These are phyloP conservation scores for Tylochromis polylepis DNA, from an alignment of 2,113 vertebrate species.

Conservation along the genomic window DNA sequence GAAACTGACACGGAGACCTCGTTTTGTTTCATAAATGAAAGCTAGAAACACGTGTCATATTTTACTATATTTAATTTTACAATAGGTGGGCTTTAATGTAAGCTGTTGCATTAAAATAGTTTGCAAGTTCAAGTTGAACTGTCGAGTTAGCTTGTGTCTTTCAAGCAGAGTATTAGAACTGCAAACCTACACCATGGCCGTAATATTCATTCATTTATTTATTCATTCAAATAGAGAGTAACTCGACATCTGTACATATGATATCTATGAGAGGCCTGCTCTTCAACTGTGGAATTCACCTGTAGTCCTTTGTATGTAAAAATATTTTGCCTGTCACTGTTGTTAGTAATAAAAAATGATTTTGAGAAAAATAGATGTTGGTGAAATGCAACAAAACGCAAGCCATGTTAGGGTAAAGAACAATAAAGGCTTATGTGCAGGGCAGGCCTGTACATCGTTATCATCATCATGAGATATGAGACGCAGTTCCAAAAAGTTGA, in stretches of 20 bases:
- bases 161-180: neutral
- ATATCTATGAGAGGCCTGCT: fast-evolving
- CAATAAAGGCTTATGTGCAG: neutral
- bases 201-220: neutral
- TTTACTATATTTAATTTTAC: neutral
- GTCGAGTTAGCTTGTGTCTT: neutral
- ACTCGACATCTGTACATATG: neutral
- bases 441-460: fast-evolving
- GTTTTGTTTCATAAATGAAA: neutral
- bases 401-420: neutral
- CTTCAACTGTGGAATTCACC: neutral
- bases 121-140: neutral
- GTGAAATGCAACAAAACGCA: neutral
- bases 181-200: neutral
- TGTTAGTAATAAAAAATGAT: too few relatives aligned
- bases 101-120: neutral
- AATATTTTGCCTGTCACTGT: fast-evolving
- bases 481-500: neutral
- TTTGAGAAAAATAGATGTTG: neutral
- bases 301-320: neutral
- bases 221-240: neutral
- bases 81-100: neutral
- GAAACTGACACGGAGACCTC: neutral
- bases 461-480: neutral
- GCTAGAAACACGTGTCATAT: neutral